A percentile compares a stretch with the other conserved stretches of the same genome.
Conservation (phyloP, 37 sponge, comb jelly and placozoan genomes). For the Cladorhizidae sp. region DNA sequence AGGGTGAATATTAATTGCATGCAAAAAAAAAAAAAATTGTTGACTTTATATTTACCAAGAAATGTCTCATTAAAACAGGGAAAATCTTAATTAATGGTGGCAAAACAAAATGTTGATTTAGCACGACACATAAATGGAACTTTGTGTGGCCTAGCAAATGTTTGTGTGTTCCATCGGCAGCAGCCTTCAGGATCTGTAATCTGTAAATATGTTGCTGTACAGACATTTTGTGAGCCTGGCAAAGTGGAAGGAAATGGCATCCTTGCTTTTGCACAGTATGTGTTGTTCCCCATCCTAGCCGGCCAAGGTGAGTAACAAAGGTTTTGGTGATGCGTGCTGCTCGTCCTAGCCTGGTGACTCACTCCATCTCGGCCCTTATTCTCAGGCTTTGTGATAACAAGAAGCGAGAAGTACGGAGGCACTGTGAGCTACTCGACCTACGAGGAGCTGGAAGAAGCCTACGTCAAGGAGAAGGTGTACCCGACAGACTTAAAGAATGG, state of each 20-base stretch:
- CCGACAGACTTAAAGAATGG: slow-evolving; percentile 94
- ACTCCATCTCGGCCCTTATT: background rate
- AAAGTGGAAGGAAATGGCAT: slow-evolving; percentile 87
- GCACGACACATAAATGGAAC: too few relatives aligned
- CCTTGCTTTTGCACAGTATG: slow-evolving; percentile 77
- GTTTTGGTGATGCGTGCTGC: background rate
- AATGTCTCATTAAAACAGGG: too few relatives aligned
- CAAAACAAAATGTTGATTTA: too few relatives aligned
- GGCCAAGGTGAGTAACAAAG: slow-evolving; percentile 43
- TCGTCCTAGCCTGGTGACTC: too few relatives aligned
- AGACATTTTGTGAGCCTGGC: slow-evolving; percentile 96
- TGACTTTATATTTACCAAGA: too few relatives aligned
- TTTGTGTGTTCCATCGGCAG: too few relatives aligned
- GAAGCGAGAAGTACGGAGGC: slow-evolving; percentile 88
- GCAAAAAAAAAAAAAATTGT: too few relatives aligned
- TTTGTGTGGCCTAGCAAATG: too few relatives aligned
- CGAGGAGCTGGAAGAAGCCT: slow-evolving; percentile 77
- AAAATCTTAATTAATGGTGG: too few relatives aligned
- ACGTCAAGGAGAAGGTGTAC: slow-evolving; percentile 72
- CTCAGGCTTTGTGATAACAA: slow-evolving; percentile 78
- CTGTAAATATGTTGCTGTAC: background rate
- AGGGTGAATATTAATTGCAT: too few relatives aligned
- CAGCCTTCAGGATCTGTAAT: too few relatives aligned
- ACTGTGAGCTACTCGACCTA: slow-evolving; percentile 61
- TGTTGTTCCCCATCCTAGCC: slow-evolving; percentile 76